phyloP scores from a whole-genome alignment of 1,140 invertebrate species.

The Drosophila lacertosa region DNA sequence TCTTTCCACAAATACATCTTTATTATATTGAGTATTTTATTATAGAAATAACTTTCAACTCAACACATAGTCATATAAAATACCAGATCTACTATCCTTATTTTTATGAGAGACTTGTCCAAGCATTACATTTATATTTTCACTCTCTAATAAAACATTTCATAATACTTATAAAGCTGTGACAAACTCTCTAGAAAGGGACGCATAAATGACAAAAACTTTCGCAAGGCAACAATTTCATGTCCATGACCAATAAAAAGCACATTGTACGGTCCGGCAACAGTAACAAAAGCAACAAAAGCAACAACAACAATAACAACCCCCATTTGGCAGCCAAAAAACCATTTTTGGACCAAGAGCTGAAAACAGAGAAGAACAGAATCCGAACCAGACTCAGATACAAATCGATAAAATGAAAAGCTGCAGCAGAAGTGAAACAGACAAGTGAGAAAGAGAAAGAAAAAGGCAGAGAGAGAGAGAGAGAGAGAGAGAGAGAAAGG shows the following conservation, averaged over 20 bases:
- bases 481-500: not conserved
- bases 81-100: not conserved
- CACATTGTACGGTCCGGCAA: constrained; percentile 64
- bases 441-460: constrained; percentile 17
- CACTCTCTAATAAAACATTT: constrained; percentile 31
- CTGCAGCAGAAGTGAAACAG: constrained; percentile 28
- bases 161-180: not conserved
- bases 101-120: not conserved
- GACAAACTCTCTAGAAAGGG: constrained; percentile 1
- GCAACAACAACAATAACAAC: constrained; percentile 16
- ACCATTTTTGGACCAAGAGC: constrained; percentile 42
- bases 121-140: not conserved
- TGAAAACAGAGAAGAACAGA: constrained; percentile 42
- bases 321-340: constrained; percentile 48
- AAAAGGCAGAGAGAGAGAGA: not conserved
- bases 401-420: constrained; percentile 73
- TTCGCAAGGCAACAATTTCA: constrained; percentile 44
- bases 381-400: constrained; percentile 38
- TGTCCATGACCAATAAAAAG: constrained; percentile 70
- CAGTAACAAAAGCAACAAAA: constrained; percentile 10
- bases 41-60: no score
- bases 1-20: no score
- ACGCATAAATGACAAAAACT: constrained; percentile 15
- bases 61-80: no score
- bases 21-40: no score